Conservation (phyloP, 2,888 invertebrate species). For the Abrostola triplasia region DNA sequence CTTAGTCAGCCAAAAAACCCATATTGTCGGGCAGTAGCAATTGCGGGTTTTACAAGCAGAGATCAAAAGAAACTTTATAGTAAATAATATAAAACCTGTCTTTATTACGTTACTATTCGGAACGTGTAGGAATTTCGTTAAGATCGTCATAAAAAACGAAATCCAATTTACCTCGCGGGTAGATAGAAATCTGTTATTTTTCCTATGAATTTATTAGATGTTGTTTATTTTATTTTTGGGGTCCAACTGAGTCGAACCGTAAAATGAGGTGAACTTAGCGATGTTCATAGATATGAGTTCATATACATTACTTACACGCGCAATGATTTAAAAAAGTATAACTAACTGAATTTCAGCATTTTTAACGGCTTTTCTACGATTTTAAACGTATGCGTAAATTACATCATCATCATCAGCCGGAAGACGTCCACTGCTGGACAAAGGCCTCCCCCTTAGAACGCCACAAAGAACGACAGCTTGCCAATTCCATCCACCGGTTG, state of each 20-base stretch:
- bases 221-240: conserved; percentile 64
- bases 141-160: conserved; percentile 61
- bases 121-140: conserved; percentile 52
- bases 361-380: too few relatives aligned
- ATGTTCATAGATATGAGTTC: conserved; percentile 24
- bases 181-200: conserved; percentile 64
- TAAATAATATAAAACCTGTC: conserved; percentile 35
- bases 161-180: conserved; percentile 62
- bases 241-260: conserved; percentile 25
- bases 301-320: conserved; percentile 14
- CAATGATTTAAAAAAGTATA: background rate
- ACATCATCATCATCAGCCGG: too few relatives aligned
- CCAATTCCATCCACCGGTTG: too few relatives aligned
- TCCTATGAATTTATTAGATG: conserved; percentile 65
- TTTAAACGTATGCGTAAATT: too few relatives aligned
- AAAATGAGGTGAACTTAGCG: conserved; percentile 16
- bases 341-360: too few relatives aligned
- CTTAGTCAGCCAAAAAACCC: background rate
- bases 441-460: too few relatives aligned
- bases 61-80: conserved; percentile 14
- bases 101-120: conserved; percentile 52
- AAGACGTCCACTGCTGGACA: too few relatives aligned
- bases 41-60: conserved; percentile 18
- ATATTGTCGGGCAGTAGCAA: conserved; percentile 1
- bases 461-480: too few relatives aligned